Percentiles rank a stretch among this genome's conserved stretches.
These are phyloP conservation scores for Schizopygopsis malacanthus DNA, from an alignment of 2,797 vertebrate species.

Conservation along the genomic window DNA sequence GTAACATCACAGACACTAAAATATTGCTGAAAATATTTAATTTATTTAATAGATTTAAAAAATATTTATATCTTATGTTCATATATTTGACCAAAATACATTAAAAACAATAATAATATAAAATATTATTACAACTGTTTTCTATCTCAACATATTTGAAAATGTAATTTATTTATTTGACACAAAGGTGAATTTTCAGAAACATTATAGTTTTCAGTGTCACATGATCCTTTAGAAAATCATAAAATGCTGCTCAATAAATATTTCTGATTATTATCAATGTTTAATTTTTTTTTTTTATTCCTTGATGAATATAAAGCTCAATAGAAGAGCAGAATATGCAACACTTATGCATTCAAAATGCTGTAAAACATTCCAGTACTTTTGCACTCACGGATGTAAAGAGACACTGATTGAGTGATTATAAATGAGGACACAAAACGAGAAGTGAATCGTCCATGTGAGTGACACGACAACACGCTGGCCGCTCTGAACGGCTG, in stretches of 20 bases:
- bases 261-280: neutral
- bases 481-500: conserved; percentile 45
- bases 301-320: neutral
- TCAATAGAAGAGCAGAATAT: neutral
- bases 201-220: neutral
- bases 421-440: conserved; percentile 45
- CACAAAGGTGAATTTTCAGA: neutral
- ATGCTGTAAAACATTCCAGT: neutral
- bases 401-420: conserved; percentile 46
- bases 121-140: neutral
- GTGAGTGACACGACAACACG: conserved; percentile 56
- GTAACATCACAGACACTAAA: neutral
- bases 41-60: neutral
- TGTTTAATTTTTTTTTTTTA: no score
- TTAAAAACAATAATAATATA: neutral
- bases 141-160: neutral
- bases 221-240: neutral
- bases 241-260: neutral
- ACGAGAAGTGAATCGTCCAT: conserved; percentile 30
- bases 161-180: neutral
- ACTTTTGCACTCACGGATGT: neutral
- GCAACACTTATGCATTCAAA: neutral
- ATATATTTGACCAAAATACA: neutral
- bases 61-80: neutral
- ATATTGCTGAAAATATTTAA: neutral